Evolutionary conservation across 2,888 invertebrate species (phyloP), one percentile per base, ranked within the genome.

Genomic region (Prosopocoilus inquinatus): DNA sequence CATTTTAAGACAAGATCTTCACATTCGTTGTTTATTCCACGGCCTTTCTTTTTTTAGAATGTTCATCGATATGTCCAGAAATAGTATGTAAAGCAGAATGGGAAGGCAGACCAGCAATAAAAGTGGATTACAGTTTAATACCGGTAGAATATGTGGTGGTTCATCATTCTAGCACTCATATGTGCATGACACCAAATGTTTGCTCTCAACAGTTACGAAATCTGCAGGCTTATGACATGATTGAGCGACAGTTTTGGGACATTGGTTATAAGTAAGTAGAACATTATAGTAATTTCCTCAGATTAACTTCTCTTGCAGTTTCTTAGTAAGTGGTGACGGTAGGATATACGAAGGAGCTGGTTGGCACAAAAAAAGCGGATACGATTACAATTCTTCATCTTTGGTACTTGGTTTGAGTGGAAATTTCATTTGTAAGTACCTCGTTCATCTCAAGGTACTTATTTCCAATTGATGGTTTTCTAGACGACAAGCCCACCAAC

Each of bases 341-440:
- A 80, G 77, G 50, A 73, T 85, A 11, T 85, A 84, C 55, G 84
- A 84, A 72, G 85, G 84, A 8, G 75, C 79, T 1, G 84, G 84
- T 0, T 85, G 84, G 84, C 74, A 73, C 47, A 73, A 71, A 55
- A 78, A 81, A 9, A 85, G 85, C 0, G 81, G 82, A 0, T 84
- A 84, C 16, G 75, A 77, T 1, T 84, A 80, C 61, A 84, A 85
- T 60, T 74, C 70, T 16, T 79, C 76, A 64, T 78, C 84, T 0
- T 62, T 84, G 1, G 81, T 81, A 1, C 75, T 85, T 11, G 79
- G 79, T 1, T 84, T 85, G 47, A 35, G 3, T 13, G 15, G 15
- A 8, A 13, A 2, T 7, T 15, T 39, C 9, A 39, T 2, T 13
- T 9, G 12, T 13, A 39, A 39, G 12, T 9, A 39, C n/a, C 15